phyloP scores from a whole-genome alignment of 1,140 invertebrate species.

The Propsilocerus akamusi region DNA sequence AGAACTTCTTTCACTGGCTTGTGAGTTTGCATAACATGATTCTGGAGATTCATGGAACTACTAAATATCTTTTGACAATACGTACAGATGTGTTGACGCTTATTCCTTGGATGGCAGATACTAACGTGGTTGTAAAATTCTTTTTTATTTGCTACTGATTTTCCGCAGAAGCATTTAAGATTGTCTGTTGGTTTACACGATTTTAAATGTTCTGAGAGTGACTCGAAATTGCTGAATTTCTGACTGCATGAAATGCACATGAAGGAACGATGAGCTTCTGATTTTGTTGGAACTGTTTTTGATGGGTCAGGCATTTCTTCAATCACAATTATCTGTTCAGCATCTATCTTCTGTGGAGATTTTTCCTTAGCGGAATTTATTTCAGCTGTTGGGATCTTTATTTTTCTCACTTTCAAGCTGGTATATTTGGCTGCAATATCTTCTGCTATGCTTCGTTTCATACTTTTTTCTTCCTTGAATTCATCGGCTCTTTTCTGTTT shows the following conservation, averaged over 20 bases:
- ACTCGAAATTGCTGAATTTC: neutral
- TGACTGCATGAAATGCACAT: neutral
- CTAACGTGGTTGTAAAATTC: neutral
- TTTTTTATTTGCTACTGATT: neutral
- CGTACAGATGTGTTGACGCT: neutral
- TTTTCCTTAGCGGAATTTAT: neutral
- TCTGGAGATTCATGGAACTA: neutral
- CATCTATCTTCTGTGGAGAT: too few relatives aligned
- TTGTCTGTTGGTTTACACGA: neutral
- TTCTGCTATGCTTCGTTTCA: neutral
- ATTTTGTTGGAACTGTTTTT: neutral
- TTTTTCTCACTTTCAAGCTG: neutral
- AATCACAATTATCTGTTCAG: neutral
- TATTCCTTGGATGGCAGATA: neutral
- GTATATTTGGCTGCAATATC: neutral
- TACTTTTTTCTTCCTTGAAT: neutral
- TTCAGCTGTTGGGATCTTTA: neutral
- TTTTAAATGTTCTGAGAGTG: neutral
- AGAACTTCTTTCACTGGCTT: neutral
- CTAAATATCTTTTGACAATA: neutral
- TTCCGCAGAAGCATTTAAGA: neutral
- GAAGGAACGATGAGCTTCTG: neutral
- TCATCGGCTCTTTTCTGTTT: too few relatives aligned
- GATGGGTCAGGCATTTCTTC: neutral
- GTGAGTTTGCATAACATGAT: neutral